Evolutionary conservation across 2,888 invertebrate species (phyloP), one percentile per base, ranked within the genome.

Genomic region (Drosophila rubida): DNA sequence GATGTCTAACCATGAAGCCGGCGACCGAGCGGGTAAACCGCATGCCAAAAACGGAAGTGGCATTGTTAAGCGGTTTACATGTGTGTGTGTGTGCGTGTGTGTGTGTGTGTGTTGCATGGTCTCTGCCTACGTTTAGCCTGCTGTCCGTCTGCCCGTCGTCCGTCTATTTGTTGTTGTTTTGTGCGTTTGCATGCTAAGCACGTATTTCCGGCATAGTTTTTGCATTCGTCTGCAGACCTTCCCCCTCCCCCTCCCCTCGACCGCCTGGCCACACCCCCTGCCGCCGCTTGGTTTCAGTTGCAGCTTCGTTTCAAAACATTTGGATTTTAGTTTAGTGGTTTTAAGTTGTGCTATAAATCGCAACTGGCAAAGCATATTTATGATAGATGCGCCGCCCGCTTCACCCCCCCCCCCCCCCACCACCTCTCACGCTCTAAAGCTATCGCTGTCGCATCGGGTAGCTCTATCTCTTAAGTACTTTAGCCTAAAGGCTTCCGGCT

Each of bases 21-120:
- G 67, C 66, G 69, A 58, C 66, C 60, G 64, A 67, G 72, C 75
- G 65, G 87, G 87, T 66, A 80, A 82, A 85, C 88, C 83, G 80
- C 83, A 84, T 84, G 83, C 84, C 88, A 86, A 83, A 84, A 86
- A 80, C 84, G 84, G 84, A 84, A 84, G 88, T 84, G 88, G 88
- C 88, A 86, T 88, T 84, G 84, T 84, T 84, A 88, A 88, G 88
- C 84, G 84, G 86, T 86, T 88, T 84, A 86, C 74, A 51, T 64
- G 46, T 74, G 42, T 57, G 23, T 65, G 25, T 69, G 32, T 53
- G 8, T 35, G 49, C 45, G 23, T 49, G 25, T 60, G 30, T 59
- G 16, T 30, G 22, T 49, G 41, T 32, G 27, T 63, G 23, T 41
- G 23, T 14, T 55, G 66, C 64, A 62, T 81, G 65, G 70, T 59